Percentiles rank a stretch among this genome's conserved stretches.
These are phyloP conservation scores for Synanthedon formicaeformis DNA, from an alignment of 2,888 invertebrate species.

Conservation along the genomic window DNA sequence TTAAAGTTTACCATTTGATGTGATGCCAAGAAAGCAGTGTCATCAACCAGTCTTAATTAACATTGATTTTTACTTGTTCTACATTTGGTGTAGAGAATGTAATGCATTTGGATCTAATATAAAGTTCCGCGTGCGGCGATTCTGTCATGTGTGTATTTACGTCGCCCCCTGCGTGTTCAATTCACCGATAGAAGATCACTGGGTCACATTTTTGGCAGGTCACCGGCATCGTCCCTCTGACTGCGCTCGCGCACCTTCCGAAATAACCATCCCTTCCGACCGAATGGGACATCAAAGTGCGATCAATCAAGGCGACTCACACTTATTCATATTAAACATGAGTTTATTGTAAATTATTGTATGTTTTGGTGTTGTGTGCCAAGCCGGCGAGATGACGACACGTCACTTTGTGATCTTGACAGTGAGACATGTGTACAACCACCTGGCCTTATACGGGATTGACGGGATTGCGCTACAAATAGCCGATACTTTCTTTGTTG, in stretches of 20 bases:
- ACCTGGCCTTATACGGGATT: no score
- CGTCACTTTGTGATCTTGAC: background rate
- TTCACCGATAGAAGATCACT: constrained; percentile 40
- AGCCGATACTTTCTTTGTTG: no score
- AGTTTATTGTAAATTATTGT: background rate
- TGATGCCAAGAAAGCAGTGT: no score
- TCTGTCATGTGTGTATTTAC: constrained; percentile 4
- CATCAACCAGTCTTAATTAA: no score
- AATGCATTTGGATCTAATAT: no score
- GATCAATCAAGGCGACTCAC: background rate
- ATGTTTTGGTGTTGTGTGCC: background rate
- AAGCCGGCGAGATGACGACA: background rate
- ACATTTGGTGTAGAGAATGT: no score
- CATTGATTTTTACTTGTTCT: no score
- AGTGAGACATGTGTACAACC: background rate
- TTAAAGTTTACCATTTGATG: no score
- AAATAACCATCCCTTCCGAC: constrained; percentile 11
- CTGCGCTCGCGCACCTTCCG: constrained; percentile 13
- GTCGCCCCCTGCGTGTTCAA: background rate
- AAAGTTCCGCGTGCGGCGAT: constrained; percentile 3
- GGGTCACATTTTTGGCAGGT: constrained; percentile 61
- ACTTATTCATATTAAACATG: background rate
- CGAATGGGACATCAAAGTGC: background rate
- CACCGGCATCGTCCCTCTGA: constrained; percentile 15
- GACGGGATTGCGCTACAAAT: no score